Percentiles rank a stretch among this genome's conserved stretches.
Conservation (phyloP, 2,888 invertebrate genomes). For the Spodoptera exigua region DNA sequence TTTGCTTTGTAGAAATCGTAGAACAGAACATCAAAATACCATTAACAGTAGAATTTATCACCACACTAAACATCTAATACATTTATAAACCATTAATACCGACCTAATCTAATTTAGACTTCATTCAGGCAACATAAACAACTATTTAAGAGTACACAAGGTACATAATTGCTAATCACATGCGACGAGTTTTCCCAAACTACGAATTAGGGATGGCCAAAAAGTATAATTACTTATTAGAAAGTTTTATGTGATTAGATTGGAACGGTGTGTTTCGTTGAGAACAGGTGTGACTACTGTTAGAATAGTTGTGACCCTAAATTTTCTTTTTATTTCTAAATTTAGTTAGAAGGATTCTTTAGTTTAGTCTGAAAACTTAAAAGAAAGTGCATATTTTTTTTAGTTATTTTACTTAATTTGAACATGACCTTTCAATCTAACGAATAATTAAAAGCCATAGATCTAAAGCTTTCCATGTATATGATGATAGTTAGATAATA, state of each 20-base stretch:
- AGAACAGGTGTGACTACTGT: no score
- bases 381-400: no score
- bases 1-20: not conserved
- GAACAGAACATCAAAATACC: conserved; percentile 2
- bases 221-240: conserved; percentile 32
- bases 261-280: no score
- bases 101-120: conserved; percentile 21
- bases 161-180: conserved; percentile 25
- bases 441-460: no score
- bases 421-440: no score
- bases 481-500: no score
- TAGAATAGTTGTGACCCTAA: no score
- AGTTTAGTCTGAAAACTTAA: no score
- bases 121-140: conserved; percentile 30
- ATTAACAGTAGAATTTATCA: conserved; percentile 17
- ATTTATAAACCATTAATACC: conserved; percentile 21
- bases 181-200: conserved; percentile 31
- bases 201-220: conserved; percentile 37
- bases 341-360: no score
- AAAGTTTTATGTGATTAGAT: conserved; percentile 40
- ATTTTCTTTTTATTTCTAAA: no score
- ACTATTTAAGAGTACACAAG: conserved; percentile 35
- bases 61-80: conserved; percentile 17
- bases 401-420: no score
- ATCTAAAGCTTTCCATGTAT: no score